Percentiles rank a stretch among this genome's conserved stretches.
Evolutionary conservation across 2,113 vertebrate genomes (phyloP).

Genomic region (Aepyceros melampus): DNA sequence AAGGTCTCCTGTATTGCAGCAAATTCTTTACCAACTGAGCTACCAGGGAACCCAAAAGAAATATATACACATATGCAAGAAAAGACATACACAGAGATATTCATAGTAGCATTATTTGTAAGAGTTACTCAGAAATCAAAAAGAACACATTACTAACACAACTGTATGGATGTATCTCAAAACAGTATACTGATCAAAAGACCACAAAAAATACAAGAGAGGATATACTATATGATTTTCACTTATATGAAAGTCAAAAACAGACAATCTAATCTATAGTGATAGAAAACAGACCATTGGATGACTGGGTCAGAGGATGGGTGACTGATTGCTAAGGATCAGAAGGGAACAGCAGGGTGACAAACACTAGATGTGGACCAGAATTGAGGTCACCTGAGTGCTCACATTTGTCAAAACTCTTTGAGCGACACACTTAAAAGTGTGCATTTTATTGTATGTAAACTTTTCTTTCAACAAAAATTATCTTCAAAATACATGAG

Average conservation of each 20-base stretch:
- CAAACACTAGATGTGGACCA: neutral
- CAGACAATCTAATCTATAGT: neutral
- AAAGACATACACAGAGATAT: neutral
- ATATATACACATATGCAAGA: neutral
- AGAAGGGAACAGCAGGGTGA: neutral
- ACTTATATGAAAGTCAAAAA: neutral
- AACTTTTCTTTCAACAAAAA: neutral
- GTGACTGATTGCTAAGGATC: neutral
- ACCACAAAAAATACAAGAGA: neutral
- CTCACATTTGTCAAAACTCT: neutral
- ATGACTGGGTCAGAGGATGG: neutral
- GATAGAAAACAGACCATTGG: neutral
- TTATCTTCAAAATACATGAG: neutral
- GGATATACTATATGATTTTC: neutral
- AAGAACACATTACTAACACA: neutral
- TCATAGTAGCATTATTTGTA: neutral
- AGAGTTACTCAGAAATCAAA: neutral
- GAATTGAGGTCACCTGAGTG: neutral
- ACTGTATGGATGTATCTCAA: neutral
- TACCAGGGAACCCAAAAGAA: neutral
- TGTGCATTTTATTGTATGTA: neutral
- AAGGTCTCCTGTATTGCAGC: neutral
- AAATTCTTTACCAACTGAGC: neutral
- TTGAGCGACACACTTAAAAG: neutral
- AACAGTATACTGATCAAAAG: neutral